phyloP scores from a whole-genome alignment of 2,113 vertebrate genomes.

The Peromyscus leucopus region DNA sequence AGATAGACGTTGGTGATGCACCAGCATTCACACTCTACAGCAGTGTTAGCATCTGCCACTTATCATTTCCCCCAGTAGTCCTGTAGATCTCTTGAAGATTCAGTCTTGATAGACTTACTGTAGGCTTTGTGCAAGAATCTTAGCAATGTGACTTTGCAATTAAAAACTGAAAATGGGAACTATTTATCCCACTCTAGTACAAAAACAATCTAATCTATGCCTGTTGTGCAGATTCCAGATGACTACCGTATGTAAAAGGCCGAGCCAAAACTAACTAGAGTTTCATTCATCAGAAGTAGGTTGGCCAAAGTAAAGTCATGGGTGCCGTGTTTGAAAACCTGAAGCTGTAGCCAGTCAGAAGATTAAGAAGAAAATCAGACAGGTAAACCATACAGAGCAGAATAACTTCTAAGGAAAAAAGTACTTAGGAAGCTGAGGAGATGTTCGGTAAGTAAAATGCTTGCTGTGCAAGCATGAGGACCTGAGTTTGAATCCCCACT shows the following conservation, averaged over 20 bases:
- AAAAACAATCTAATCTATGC: conserved; percentile 3
- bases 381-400: not conserved
- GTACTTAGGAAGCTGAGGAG: not conserved
- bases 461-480: not conserved
- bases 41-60: not conserved
- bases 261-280: not conserved
- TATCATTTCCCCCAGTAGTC: not conserved
- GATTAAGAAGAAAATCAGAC: conserved; percentile 29
- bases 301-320: conserved; percentile 28
- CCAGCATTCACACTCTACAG: not conserved
- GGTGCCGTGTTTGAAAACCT: not conserved
- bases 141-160: conserved; percentile 19
- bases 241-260: not conserved
- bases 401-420: conserved; percentile 28
- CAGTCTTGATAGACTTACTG: not conserved
- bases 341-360: not conserved
- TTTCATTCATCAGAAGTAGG: conserved; percentile 38
- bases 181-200: not conserved
- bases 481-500: not conserved
- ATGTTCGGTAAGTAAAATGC: not conserved
- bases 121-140: not conserved
- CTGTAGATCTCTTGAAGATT: not conserved
- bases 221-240: not conserved
- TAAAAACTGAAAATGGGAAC: conserved; percentile 11
- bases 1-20: not conserved